Base-by-base conservation (phyloP, 2,113 vertebrate species). In the Malurus melanocephalus region DNA sequence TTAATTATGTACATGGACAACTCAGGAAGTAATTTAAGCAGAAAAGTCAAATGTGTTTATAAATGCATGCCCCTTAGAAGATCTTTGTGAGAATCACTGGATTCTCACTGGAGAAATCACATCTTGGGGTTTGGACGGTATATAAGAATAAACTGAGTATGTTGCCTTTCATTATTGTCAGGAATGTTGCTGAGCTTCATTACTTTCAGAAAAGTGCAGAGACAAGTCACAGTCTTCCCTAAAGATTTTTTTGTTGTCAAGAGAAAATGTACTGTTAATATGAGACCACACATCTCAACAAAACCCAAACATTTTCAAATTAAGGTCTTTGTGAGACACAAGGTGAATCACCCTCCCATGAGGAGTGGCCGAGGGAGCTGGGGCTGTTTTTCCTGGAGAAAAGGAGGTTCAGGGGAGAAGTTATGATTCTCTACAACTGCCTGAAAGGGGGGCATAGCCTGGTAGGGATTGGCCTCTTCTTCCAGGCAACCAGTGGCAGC, bases 401-500 rank as follows among this genome's bases (percentile, higher is more conserved):
- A 49, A 56, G 28, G 16, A 83, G 33, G 18, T 5, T 40, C 28
- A 46, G 13, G 15, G 12, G 14, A n/a, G 15, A 48, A 22, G 3
- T 40, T n/a, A 7, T 23, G 32, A 40, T 7, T 55, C 23, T 64
- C 22, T 10, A 10, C 22, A 62, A 10, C 5, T 64, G 2, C 23
- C 22, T n/a, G 28, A n/a, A 55, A 64, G 33, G 19, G 64, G n/a
- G 6, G 0, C 48, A 18, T 48, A 56, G 10, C 23, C 7, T 10
- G 5, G 7, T 46, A 7, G 4, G 28, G 6, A 0, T 55, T 1
- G 1, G 28, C 5, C 10, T 64, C 59, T 56, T 56, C 28, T 64
- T 9, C 23, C 49, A 40, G 28, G 42, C 15, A 55, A 15, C 6
- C 18, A 72, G 15, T 0, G 3, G 28, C 16, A 56, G 19, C 15